Evolutionary conservation across 1,140 invertebrate species (phyloP).

Genomic region (Pantala flavescens): DNA sequence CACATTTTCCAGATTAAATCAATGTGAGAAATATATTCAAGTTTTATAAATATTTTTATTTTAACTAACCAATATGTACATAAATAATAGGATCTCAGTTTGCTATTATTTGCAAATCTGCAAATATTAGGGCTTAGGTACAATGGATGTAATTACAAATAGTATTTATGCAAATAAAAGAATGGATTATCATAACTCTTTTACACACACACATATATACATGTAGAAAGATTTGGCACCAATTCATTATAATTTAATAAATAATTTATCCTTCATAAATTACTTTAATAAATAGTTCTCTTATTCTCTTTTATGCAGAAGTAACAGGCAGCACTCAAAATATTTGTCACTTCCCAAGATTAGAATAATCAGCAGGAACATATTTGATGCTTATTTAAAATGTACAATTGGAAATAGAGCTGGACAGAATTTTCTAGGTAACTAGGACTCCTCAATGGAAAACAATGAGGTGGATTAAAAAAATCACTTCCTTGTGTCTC

Average conservation of each 20-base stretch:
- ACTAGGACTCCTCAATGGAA: background rate
- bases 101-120: background rate
- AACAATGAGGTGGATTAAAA: background rate
- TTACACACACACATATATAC: constrained; percentile 3
- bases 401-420: background rate
- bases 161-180: background rate
- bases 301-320: background rate
- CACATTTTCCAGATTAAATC: too few relatives aligned
- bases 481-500: background rate
- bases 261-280: background rate
- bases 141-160: background rate
- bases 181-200: background rate
- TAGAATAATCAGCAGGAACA: background rate
- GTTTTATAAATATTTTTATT: background rate
- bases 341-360: background rate
- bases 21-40: background rate
- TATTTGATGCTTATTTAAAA: background rate
- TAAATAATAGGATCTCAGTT: background rate
- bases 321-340: background rate
- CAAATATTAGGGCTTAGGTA: background rate
- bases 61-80: constrained; percentile 7
- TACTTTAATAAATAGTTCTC: background rate
- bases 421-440: background rate
- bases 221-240: constrained; percentile 6
- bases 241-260: background rate